Conservation (phyloP, 2,888 invertebrate species). For the Abrostola triplasia region DNA sequence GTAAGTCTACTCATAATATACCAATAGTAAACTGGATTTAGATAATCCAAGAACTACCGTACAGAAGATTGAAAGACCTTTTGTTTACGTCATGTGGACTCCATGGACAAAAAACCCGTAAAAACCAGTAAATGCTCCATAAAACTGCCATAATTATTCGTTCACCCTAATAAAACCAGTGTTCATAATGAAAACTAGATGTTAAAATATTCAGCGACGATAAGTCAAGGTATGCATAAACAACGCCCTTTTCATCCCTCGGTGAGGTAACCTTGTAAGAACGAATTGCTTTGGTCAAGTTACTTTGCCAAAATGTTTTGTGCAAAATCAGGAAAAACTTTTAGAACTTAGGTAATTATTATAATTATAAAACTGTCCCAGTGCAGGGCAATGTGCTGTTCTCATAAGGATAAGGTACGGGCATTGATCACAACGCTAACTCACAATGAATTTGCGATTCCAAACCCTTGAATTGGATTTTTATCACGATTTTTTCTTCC, state of each 20-base stretch:
- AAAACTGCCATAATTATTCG: constrained; percentile 38
- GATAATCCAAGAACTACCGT: too few relatives aligned
- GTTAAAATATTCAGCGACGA: constrained; percentile 57
- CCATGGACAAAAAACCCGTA: not conserved
- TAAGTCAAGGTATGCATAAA: constrained; percentile 60
- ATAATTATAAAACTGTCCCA: too few relatives aligned
- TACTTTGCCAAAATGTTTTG: constrained; percentile 55
- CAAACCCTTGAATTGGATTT: too few relatives aligned
- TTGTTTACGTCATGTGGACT: too few relatives aligned
- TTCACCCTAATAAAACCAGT: constrained; percentile 37
- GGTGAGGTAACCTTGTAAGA: constrained; percentile 49
- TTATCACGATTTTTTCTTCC: too few relatives aligned
- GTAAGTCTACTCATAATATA: constrained; percentile 81
- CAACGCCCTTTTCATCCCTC: constrained; percentile 54
- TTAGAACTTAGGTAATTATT: too few relatives aligned
- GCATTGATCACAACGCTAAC: too few relatives aligned
- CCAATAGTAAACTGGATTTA: not conserved
- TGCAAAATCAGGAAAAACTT: not conserved
- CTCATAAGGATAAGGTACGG: too few relatives aligned
- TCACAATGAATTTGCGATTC: too few relatives aligned
- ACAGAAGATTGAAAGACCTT: too few relatives aligned
- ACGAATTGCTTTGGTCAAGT: constrained; percentile 38
- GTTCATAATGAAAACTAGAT: constrained; percentile 48
- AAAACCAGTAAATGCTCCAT: constrained; percentile 17
- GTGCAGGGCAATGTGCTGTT: too few relatives aligned